Conservation (phyloP, 1,140 invertebrate genomes). For the Archivesica marissinica region DNA sequence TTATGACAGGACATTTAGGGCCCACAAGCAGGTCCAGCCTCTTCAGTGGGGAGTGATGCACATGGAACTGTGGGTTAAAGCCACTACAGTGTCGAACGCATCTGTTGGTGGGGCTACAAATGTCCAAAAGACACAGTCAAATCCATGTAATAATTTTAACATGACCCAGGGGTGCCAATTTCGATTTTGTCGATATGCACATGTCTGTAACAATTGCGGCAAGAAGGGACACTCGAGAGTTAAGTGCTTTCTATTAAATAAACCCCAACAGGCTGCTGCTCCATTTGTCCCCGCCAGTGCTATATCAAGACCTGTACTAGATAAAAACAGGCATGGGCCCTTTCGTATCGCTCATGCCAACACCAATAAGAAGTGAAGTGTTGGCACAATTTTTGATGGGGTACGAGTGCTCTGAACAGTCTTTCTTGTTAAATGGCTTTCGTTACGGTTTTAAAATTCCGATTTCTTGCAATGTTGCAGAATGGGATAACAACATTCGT, state of each 20-base stretch:
- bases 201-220: neutral
- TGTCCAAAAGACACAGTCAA: too few species aligned
- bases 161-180: neutral
- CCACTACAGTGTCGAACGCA: too few species aligned
- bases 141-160: neutral
- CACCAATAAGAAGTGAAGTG: neutral
- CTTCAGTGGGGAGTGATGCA: neutral
- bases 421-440: neutral
- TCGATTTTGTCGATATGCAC: neutral
- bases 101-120: too few species aligned
- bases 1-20: conserved; percentile 1
- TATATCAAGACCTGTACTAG: neutral
- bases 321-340: neutral
- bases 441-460: neutral
- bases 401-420: neutral
- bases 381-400: neutral
- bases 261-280: neutral
- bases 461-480: neutral
- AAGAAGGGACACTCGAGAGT: neutral
- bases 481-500: too few species aligned
- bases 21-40: conserved; percentile 10
- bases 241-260: neutral
- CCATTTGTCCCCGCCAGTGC: neutral
- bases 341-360: neutral
- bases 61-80: too few species aligned